A percentile compares a stretch with the other conserved stretches of the same genome.
These are phyloP conservation scores for Cordilura impudica DNA, from an alignment of 2,888 invertebrate genomes.

Conservation along the genomic window DNA sequence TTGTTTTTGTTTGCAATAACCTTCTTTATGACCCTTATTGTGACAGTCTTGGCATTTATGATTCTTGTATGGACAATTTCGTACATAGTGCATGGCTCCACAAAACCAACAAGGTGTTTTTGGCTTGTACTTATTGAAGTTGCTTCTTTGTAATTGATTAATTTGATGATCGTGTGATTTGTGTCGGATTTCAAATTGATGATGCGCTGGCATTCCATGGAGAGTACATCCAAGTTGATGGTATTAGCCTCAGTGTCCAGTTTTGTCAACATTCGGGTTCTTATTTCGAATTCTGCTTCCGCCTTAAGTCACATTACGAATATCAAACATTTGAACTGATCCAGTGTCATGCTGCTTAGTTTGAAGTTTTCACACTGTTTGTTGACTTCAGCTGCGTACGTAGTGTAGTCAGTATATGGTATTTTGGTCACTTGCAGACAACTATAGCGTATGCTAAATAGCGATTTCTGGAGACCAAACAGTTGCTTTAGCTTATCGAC, in stretches of 20 bases:
- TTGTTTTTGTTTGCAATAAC: too few relatives aligned
- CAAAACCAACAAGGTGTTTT: slow-evolving; percentile 61
- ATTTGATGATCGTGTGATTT: slow-evolving; percentile 43
- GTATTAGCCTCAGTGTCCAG: slow-evolving; percentile 44
- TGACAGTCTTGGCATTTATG: slow-evolving; percentile 49
- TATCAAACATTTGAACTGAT: too few relatives aligned
- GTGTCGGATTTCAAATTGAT: too few relatives aligned
- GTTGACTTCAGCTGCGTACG: slow-evolving; percentile 51
- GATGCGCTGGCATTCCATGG: slow-evolving; percentile 61
- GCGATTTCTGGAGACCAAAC: too few relatives aligned
- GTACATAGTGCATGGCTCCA: slow-evolving; percentile 57
- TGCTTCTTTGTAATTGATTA: neutral
- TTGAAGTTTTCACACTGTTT: too few relatives aligned
- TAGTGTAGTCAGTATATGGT: slow-evolving; percentile 43
- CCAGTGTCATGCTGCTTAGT: slow-evolving; percentile 40
- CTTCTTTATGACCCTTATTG: slow-evolving; percentile 51
- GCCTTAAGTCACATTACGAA: too few relatives aligned
- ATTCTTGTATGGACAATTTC: too few relatives aligned
- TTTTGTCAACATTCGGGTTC: too few relatives aligned
- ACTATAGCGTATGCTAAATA: too few relatives aligned
- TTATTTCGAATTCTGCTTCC: too few relatives aligned
- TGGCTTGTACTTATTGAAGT: slow-evolving; percentile 41
- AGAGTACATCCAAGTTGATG: slow-evolving; percentile 50
- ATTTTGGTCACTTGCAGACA: slow-evolving; percentile 55
- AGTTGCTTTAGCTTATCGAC: slow-evolving; percentile 46